These are phyloP conservation scores for Cantharis nigra DNA, from an alignment of 2,888 invertebrate genomes.

Conservation along the genomic window DNA sequence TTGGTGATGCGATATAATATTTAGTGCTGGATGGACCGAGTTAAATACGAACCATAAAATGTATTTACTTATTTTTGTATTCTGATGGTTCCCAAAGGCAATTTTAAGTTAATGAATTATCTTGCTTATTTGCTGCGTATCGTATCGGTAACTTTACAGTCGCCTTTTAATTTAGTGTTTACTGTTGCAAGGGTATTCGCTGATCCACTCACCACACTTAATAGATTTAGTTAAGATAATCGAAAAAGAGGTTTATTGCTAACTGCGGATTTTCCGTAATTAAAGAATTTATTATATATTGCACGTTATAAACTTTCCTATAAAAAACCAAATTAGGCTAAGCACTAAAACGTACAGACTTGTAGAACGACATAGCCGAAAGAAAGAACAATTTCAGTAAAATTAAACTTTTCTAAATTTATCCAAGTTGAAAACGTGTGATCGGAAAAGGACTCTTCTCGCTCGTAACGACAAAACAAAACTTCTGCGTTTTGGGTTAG, in stretches of 20 bases:
- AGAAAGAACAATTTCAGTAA: constrained; percentile 30
- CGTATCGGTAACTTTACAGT: background rate
- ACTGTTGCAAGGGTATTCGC: background rate
- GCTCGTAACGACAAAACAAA: constrained; percentile 34
- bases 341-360: constrained; percentile 27
- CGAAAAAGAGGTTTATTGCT: background rate
- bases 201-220: background rate
- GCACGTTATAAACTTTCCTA: background rate
- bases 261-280: background rate
- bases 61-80: background rate
- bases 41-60: background rate
- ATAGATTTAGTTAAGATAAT: background rate
- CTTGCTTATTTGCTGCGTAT: background rate
- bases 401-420: constrained; percentile 31
- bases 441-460: constrained; percentile 21
- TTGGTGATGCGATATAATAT: background rate
- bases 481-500: constrained; percentile 35
- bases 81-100: background rate
- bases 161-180: background rate
- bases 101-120: background rate
- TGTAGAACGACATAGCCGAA: constrained; percentile 21
- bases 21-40: background rate
- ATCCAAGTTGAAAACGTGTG: constrained; percentile 28
- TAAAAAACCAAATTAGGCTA: constrained; percentile 23
- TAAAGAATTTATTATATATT: background rate